Base-by-base conservation (phyloP, 2,888 invertebrate genomes). In the Rhingia rostrata region DNA sequence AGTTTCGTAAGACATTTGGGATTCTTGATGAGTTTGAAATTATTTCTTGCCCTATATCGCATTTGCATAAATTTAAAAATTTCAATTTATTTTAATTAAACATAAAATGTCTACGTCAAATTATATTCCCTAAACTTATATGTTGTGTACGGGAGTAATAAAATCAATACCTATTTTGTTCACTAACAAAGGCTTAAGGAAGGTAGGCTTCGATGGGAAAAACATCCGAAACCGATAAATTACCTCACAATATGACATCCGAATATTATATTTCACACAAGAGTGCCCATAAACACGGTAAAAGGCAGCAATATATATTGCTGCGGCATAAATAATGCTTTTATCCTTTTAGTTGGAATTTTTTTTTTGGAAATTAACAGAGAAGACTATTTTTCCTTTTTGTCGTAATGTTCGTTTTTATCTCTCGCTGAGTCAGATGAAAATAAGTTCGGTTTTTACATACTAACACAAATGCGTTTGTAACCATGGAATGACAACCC, bases 161-260 rank as follows among this genome's bases (percentile, higher is more conserved):
- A 61, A 33, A 45, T 45, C 14, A 9, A 49, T 39, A 22, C 6
- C 6, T 39, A 9, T 37, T 47, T 22, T n/a, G 41, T 32, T 33
- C n/a, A 4, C 22, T 7, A 32, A 33, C 22, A 64, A 64, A 35
- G 43, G 43, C 33, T 43, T 4, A 6, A 63, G 7, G 37, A 51
- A 51, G 30, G 30, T 5, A 14, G 33, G 33, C 6, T n/a, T 12
- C n/a, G n/a, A n/a, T n/a, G n/a, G 61, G 73, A 47, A 54, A 67
- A 54, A 41, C 53, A 73, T 67, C 64, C 63, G 35, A 64, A 60
- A 64, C 75, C 75, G 64, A 81, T 81, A 81, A 75, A 81, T 81
- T 75, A 47, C 60, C 64, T 53, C 43, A 51, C 58, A 33, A 53
- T 70, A 70, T 74, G 75, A 70, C 75, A 70, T 81, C 53, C 45